Evolutionary conservation across 2,797 vertebrate genomes (phyloP), one percentile per base, ranked within the genome.

Genomic region (Tamandua tetradactyla): DNA sequence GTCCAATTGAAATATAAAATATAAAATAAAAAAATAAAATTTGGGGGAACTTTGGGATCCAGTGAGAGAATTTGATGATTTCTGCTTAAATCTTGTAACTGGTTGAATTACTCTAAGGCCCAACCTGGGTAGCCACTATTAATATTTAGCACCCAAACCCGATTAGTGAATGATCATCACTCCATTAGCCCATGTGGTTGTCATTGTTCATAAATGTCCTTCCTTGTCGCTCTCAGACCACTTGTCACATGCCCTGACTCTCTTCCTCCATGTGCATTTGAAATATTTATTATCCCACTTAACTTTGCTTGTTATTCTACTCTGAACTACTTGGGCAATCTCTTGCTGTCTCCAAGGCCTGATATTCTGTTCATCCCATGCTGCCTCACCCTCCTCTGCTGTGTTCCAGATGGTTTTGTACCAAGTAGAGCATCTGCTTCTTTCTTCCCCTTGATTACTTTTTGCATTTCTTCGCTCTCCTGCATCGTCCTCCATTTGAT

Each of bases 321-420:
- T 69, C 66, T 85, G 68, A 82, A 85, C 11, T 22, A 87, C 78
- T 93, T 22, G 66, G 61, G 74, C 55, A 61, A 87, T 94, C 89
- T 91, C 84, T 68, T 37, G 72, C 49, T 32, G 69, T 91, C 89
- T 92, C 82, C 11, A 47, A 74, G 72, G 68, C 35, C 42, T 52
- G 22, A 25, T 81, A 59, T 64, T 89, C 62, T 79, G 44, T 80
- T 84, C 4, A 13, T 68, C 40, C 40, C 30, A 32, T 0, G 8
- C 40, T 8, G 47, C 64, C n/a, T 93, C 52, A 61, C 44, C 66
- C 71, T 96, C 68, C 68, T 94, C 84, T 89, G 89, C 76, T 94
- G 52, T 27, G 78, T 89, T 97, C 95, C 96, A 97, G 95, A 94
- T 95, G 95, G 95, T 87, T 96, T 91, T 96, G 89, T 84, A 96